Percentiles rank a stretch among this genome's conserved stretches.
phyloP scores from a whole-genome alignment of 2,888 invertebrate genomes.

The Gnatocerus cornutus region DNA sequence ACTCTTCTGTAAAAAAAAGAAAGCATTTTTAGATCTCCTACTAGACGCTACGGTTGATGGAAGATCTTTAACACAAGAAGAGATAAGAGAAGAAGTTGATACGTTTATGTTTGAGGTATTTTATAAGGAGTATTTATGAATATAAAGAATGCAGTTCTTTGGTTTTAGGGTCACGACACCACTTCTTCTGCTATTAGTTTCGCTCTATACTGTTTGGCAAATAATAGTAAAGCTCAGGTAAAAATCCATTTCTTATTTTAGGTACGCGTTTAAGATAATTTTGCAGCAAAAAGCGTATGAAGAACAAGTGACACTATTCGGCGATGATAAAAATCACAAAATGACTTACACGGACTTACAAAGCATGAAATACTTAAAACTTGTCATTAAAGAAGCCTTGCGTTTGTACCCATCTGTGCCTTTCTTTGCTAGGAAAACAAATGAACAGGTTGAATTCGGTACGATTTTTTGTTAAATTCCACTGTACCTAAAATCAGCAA shows the following conservation, averaged over 20 bases:
- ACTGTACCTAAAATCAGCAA: not conserved
- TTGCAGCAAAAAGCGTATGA: conserved; percentile 67
- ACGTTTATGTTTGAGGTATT: conserved; percentile 83
- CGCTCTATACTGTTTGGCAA: conserved; percentile 66
- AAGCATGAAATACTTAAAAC: conserved; percentile 74
- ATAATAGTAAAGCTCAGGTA: conserved; percentile 61
- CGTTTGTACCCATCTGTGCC: conserved; percentile 74
- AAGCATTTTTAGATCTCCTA: conserved; percentile 80
- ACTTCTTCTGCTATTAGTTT: conserved; percentile 68
- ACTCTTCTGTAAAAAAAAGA: conserved; percentile 69
- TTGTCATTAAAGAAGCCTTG: conserved; percentile 74
- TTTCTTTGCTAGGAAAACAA: conserved; percentile 69
- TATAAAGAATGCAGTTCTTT: not conserved
- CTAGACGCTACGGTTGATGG: conserved; percentile 74
- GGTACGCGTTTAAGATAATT: conserved; percentile 58
- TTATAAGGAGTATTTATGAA: conserved; percentile 13
- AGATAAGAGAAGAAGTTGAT: conserved; percentile 81
- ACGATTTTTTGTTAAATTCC: not conserved
- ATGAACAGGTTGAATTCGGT: conserved; percentile 67
- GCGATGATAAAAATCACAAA: conserved; percentile 53
- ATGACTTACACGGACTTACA: conserved; percentile 68
- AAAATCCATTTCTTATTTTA: conserved; percentile 68
- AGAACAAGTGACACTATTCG: conserved; percentile 68
- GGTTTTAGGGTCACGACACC: conserved; percentile 66
- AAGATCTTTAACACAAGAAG: conserved; percentile 74